Base-by-base conservation (phyloP, 2,113 vertebrate genomes). In the Heloderma charlesbogerti region DNA sequence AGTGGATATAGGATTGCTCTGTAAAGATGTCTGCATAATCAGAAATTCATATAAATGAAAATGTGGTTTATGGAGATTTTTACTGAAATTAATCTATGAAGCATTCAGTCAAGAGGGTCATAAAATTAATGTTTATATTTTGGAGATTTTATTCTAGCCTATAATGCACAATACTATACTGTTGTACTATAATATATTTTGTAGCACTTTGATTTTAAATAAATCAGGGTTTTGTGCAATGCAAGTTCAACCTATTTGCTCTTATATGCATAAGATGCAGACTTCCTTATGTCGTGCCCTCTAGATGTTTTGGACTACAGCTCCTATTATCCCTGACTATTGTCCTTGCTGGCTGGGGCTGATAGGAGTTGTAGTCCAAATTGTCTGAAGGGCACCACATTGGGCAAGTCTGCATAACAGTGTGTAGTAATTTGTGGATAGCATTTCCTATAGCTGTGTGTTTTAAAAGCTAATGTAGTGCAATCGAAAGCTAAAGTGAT, bases 381-480 rank as follows among this genome's bases (percentile, higher is more conserved):
- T 15, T 22, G 16, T 22, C 60, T 63, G 60, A 18, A 63, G 60
- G 60, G 51, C 51, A 54, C 51, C 51, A 54, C 51, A 54, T 54
- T 54, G 48, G 48, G 57, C 3, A 60, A 60, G 57, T 9, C 12
- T 84, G 51, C 72, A 89, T 12, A 0, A 9, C 60, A 75, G 3
- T 85, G 74, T 78, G n/a, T 10, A 80, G 40, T 66, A 10, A 51
- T 86, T 66, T 84, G 45, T 7, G 34, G n/a, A 15, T 6, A 0
- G 1, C 0, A 2, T 93, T 84, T 82, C 22, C 15, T 84, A 20
- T 0, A 77, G 15, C 45, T 51, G 13, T 0, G 0, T 0, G 31
- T 48, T 88, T 87, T 69, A 51, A 72, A 45, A 83, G 4, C 29
- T 16, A 54, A 20, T n/a, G 13, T 6, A 63, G 37, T 9, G 31